Evolutionary conservation across 2,113 vertebrate species (phyloP).

Genomic region (Tilapia sparmanii): DNA sequence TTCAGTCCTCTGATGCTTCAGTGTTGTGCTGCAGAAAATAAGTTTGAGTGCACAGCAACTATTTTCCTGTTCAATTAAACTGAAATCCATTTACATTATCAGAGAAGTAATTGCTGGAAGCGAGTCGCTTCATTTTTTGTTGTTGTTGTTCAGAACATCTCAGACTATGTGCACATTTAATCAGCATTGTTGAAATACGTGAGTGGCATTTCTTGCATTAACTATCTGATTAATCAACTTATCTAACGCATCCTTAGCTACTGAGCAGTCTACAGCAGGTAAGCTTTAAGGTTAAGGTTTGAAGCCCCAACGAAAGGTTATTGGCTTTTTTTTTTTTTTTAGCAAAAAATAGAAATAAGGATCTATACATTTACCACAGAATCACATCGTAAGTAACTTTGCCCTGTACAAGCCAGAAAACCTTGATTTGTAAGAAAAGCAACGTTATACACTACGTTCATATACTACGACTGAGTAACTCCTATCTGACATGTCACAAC

Average conservation of each 20-base stretch:
- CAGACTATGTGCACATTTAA: background rate
- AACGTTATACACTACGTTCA: background rate
- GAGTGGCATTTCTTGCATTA: background rate
- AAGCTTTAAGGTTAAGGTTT: background rate
- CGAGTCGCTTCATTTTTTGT: background rate
- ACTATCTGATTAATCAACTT: background rate
- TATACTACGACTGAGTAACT: background rate
- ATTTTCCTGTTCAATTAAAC: background rate
- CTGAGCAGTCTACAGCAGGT: background rate
- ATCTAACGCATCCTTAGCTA: background rate
- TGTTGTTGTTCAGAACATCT: background rate
- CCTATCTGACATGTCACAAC: background rate
- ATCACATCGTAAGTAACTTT: background rate
- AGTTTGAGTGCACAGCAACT: background rate
- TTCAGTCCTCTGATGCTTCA: background rate
- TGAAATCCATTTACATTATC: background rate
- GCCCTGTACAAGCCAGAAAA: background rate
- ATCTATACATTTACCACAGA: background rate
- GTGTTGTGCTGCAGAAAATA: background rate
- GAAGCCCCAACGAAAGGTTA: background rate
- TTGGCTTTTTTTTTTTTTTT: background rate
- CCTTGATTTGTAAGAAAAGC: background rate
- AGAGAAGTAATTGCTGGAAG: background rate
- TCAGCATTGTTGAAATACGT: background rate
- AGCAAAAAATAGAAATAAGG: background rate